A percentile compares a stretch with the other conserved stretches of the same genome.
Evolutionary conservation across 2,113 vertebrate species (phyloP).

Genomic region (Melospiza melodia): DNA sequence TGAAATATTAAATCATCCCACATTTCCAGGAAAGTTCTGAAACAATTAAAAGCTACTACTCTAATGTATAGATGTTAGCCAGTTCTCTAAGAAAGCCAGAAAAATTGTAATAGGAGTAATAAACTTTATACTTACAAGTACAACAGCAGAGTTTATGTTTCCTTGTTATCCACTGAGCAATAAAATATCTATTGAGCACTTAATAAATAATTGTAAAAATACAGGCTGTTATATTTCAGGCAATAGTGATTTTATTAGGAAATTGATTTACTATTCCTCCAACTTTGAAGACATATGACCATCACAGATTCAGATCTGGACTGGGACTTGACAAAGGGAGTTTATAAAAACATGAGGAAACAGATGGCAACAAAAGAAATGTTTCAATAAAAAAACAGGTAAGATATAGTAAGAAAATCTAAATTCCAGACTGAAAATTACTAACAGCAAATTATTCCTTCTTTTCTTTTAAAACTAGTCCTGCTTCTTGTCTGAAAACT

Average conservation of each 20-base stretch:
- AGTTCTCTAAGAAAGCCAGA: not conserved
- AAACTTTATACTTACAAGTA: not conserved
- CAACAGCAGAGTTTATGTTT: not conserved
- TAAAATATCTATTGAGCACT: not conserved
- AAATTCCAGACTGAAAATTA: not conserved
- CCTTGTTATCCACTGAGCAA: not conserved
- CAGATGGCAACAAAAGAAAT: not conserved
- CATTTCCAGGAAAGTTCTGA: not conserved
- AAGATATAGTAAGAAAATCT: not conserved
- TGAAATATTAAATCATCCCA: conserved; percentile 11
- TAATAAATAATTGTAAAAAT: not conserved
- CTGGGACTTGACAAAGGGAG: not conserved
- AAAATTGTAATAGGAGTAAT: not conserved
- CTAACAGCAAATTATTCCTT: not conserved
- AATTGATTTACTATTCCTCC: not conserved
- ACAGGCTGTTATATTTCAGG: not conserved
- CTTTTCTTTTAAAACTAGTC: not conserved
- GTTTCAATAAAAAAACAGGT: not conserved
- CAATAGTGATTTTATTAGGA: not conserved
- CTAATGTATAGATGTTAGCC: not conserved
- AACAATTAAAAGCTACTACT: not conserved
- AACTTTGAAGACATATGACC: not conserved
- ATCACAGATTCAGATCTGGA: not conserved
- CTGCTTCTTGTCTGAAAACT: not conserved
- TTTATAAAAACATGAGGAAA: not conserved